Percentiles rank a stretch among this genome's conserved stretches.
Evolutionary conservation across 2,113 vertebrate species (phyloP).

Genomic region (Toxostoma redivivum): DNA sequence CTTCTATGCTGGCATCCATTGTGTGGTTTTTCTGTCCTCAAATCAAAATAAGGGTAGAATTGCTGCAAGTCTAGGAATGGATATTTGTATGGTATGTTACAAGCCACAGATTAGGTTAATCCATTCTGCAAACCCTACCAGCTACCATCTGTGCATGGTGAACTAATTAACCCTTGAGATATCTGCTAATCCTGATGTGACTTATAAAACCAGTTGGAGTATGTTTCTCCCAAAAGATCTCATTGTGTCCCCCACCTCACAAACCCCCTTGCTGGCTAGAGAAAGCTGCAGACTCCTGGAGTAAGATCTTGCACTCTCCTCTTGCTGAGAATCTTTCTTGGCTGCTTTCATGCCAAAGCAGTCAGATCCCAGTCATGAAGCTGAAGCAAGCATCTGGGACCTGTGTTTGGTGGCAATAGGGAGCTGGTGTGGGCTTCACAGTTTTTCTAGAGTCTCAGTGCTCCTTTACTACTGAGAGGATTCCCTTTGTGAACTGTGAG

Average conservation of each 20-base stretch:
- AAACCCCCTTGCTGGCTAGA: background rate
- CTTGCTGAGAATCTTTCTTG: background rate
- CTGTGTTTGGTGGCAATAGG: background rate
- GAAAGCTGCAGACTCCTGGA: background rate
- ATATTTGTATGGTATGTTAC: constrained; percentile 33
- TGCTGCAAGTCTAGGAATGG: background rate
- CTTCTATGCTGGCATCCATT: background rate
- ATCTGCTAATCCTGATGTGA: background rate
- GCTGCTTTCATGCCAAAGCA: background rate
- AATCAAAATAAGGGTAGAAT: background rate
- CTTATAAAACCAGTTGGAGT: background rate
- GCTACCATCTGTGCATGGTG: constrained; percentile 45
- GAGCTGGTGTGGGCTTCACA: background rate
- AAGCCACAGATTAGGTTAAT: constrained; percentile 51
- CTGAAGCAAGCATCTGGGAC: background rate
- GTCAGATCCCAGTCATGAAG: background rate
- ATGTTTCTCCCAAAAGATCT: background rate
- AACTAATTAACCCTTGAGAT: constrained; percentile 54
- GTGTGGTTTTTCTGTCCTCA: background rate
- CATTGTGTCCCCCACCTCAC: background rate
- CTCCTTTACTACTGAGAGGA: background rate
- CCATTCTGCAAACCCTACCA: constrained; percentile 18
- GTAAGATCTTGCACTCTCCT: background rate
- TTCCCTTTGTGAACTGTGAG: background rate
- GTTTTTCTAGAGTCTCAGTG: background rate